These are phyloP conservation scores for Agriotes lineatus DNA, from an alignment of 2,888 invertebrate genomes.

Conservation along the genomic window DNA sequence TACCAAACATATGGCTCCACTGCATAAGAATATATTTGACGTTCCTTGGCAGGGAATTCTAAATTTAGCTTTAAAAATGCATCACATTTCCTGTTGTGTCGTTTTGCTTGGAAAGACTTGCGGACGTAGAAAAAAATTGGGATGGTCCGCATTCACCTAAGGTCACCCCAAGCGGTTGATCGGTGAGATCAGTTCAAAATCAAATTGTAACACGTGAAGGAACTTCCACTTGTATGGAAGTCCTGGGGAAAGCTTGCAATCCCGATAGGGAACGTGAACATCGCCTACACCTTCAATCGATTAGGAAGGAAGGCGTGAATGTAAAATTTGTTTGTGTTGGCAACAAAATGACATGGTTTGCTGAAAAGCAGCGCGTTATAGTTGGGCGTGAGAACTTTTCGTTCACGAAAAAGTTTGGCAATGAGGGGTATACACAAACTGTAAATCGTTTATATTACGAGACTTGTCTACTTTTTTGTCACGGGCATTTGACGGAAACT, in stretches of 20 bases:
- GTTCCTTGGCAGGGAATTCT: conserved; percentile 10
- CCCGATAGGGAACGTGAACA: not conserved
- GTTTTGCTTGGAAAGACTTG: not conserved
- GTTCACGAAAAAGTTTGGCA: too few relatives aligned
- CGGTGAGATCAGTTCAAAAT: not conserved
- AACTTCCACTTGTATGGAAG: conserved; percentile 1
- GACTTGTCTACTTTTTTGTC: too few relatives aligned
- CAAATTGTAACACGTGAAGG: conserved; percentile 11
- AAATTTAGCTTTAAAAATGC: conserved; percentile 18
- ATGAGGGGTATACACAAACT: too few relatives aligned
- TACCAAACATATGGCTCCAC: not conserved
- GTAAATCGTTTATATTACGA: too few relatives aligned
- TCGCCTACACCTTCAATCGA: not conserved
- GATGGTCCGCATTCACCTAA: not conserved
- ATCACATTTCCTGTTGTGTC: conserved; percentile 4
- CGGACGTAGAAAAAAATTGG: not conserved
- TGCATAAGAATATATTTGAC: not conserved
- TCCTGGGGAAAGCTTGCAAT: not conserved
- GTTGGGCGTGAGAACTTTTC: too few relatives aligned
- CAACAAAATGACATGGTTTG: not conserved
- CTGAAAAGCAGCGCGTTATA: too few relatives aligned
- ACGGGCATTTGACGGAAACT: too few relatives aligned
- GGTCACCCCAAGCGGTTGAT: not conserved
- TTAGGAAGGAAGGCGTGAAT: not conserved
- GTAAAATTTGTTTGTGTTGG: not conserved